These are phyloP conservation scores for Acleris laterana DNA, from an alignment of 2,888 invertebrate genomes.

Conservation along the genomic window DNA sequence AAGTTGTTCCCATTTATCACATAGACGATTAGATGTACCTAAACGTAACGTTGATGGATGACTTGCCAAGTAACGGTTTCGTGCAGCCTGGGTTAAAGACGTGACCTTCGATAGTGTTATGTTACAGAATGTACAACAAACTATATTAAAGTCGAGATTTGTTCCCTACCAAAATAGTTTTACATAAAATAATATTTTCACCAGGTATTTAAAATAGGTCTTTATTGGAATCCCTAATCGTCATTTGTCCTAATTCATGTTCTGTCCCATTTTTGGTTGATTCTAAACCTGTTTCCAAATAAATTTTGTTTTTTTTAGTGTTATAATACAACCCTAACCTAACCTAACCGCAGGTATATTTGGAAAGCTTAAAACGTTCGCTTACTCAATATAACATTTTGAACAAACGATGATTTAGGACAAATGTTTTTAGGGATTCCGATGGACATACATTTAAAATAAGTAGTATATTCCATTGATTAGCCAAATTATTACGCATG, in stretches of 20 bases:
- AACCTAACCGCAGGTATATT: no score
- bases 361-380: no score
- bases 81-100: constrained; percentile 24
- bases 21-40: constrained; percentile 35
- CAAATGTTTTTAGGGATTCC: no score
- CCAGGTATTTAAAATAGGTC: not conserved
- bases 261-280: no score
- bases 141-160: not conserved
- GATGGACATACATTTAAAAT: not conserved
- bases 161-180: not conserved
- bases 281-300: no score
- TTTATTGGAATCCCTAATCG: no score
- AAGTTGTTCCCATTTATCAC: constrained; percentile 43
- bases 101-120: constrained; percentile 3
- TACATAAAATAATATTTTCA: not conserved
- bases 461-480: not conserved
- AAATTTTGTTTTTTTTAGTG: no score
- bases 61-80: constrained; percentile 30
- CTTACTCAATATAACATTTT: no score
- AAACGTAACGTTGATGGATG: constrained; percentile 41
- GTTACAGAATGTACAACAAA: not conserved
- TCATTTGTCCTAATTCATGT: no score
- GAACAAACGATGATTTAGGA: no score
- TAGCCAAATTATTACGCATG: not conserved
- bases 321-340: no score